phyloP scores from a whole-genome alignment of 1,140 invertebrate species.

The Leptopilina clavipes region DNA sequence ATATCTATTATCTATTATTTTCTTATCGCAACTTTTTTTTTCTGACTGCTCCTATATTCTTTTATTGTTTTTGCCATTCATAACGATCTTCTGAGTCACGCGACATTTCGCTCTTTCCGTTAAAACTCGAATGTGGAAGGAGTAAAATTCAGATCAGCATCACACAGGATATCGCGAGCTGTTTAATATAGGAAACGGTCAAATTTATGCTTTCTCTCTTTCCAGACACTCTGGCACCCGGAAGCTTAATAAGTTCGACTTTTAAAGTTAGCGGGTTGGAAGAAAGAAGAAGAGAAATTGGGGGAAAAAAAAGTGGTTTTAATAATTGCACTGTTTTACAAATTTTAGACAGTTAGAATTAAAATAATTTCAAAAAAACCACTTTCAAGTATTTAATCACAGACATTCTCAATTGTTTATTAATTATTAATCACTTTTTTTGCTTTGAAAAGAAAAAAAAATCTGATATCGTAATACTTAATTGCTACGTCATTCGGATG shows the following conservation, averaged over 20 bases:
- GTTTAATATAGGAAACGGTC: slow-evolving; percentile 37
- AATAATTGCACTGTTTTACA: not conserved
- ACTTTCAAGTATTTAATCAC: no score
- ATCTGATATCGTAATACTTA: not conserved
- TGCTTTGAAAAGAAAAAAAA: not conserved
- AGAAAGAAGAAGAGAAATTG: not conserved
- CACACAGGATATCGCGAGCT: slow-evolving; percentile 24
- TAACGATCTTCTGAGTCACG: slow-evolving; percentile 22
- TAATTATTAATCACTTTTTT: not conserved
- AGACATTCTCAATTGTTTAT: no score
- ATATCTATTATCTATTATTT: slow-evolving; percentile 12
- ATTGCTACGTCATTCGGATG: slow-evolving; percentile 1
- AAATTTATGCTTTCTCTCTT: slow-evolving; percentile 46
- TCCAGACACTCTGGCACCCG: slow-evolving; percentile 46
- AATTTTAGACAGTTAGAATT: not conserved
- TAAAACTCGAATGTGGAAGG: slow-evolving; percentile 5
- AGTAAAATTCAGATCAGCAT: slow-evolving; percentile 23
- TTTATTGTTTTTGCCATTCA: slow-evolving; percentile 10
- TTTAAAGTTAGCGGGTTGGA: slow-evolving; percentile 36
- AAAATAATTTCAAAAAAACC: no score
- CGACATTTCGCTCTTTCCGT: not conserved
- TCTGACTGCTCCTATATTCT: not conserved
- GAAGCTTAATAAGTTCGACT: slow-evolving; percentile 44
- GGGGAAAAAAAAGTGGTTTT: not conserved
- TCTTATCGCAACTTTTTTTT: not conserved